phyloP scores from a whole-genome alignment of 2,797 vertebrate genomes.

The Eremophila alpestris region DNA sequence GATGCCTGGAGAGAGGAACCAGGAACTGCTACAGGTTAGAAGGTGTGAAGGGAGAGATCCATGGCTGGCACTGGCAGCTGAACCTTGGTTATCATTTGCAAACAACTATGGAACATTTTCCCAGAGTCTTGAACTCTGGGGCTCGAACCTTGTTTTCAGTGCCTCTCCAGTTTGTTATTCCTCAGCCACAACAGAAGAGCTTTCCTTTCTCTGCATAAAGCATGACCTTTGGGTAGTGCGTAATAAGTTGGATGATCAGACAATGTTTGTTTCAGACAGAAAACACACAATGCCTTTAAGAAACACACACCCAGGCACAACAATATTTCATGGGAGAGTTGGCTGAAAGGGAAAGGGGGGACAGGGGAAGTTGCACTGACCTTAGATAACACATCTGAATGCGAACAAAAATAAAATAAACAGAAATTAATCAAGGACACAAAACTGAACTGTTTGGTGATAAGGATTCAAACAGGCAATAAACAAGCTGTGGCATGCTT shows the following conservation, averaged over 20 bases:
- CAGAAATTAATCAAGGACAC: slow-evolving; percentile 56
- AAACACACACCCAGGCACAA: slow-evolving; percentile 46
- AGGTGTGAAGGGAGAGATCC: neutral
- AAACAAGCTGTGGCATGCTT: slow-evolving; percentile 31
- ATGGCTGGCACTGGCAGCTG: neutral
- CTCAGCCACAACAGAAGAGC: neutral
- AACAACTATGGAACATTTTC: neutral
- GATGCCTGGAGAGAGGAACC: neutral
- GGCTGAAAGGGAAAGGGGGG: slow-evolving; percentile 1
- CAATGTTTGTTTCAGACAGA: slow-evolving; percentile 51
- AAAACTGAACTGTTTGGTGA: neutral
- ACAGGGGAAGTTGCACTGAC: slow-evolving; percentile 45
- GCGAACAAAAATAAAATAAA: slow-evolving; percentile 58
- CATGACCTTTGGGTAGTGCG: slow-evolving; percentile 47
- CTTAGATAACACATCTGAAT: slow-evolving; percentile 61
- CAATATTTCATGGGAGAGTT: slow-evolving; percentile 60
- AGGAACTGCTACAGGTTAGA: neutral
- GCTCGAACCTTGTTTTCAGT: neutral
- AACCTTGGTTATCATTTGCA: neutral
- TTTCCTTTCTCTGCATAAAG: slow-evolving; percentile 23
- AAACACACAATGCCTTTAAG: slow-evolving; percentile 48
- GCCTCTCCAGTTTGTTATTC: neutral
- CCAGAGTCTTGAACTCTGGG: neutral
- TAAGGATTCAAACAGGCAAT: slow-evolving; percentile 35
- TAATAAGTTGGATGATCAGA: slow-evolving; percentile 44